Base-by-base conservation (phyloP, 2,113 vertebrate genomes). In the Nanorana parkeri region DNA sequence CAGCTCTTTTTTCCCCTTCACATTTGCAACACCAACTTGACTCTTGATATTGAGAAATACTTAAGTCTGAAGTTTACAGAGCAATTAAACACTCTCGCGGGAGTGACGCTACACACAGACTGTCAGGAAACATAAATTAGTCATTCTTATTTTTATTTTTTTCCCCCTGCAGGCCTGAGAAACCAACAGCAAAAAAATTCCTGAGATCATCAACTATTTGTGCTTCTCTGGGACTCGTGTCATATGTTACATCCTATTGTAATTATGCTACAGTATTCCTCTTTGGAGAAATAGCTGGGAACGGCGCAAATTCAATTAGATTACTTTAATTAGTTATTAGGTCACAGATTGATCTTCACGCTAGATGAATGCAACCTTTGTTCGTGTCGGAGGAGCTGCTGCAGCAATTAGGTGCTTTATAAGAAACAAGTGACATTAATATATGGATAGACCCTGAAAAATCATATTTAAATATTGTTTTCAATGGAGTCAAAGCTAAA, bases 51-150 rank as follows among this genome's bases (percentile, higher is more conserved):
- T 85, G 89, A 92, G 90, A 87, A 91, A 88, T 86, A 91, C 89
- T 91, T 88, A 87, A 91, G 85, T 90, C 82, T 89, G 88, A 91
- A 91, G 90, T 90, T 92, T 92, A 91, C 69, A 86, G 89, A 91
- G 90, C 88, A 91, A 92, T 92, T 93, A 91, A 92, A 86, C 83
- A 87, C 86, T 84, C 86, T 91, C 91, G 58, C 86, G 90, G 86
- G 91, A 87, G 81, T 81, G 63, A 87, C 72, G 76, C 89, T 89
- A 87, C 71, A 81, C 81, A 69, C 85, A 88, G 85, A 88, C 84
- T 89, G 88, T 87, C 87, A 84, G 85, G 80, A 80, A 90, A 86
- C 87, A 84, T 88, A 91, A 89, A 92, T 92, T 88, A 92, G 87
- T 85, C 87, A 88, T 87, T 91, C 88, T 84, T 80, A 85, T 63